A percentile compares a stretch with the other conserved stretches of the same genome.
These are phyloP conservation scores for Ciconia nigra DNA, from an alignment of 2,797 vertebrate genomes.

Conservation along the genomic window DNA sequence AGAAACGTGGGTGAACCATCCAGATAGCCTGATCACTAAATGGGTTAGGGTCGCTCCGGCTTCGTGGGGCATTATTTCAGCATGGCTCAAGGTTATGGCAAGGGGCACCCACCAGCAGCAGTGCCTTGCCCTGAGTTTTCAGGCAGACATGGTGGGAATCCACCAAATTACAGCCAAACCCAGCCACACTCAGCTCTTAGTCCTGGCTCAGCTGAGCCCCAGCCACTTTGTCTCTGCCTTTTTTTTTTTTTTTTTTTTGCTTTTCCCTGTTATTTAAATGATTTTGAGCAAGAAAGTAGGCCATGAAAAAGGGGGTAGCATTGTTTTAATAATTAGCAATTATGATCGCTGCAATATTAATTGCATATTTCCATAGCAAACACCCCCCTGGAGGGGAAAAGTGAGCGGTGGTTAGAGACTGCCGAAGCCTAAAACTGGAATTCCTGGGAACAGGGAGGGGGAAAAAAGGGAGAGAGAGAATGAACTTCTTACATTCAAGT, in stretches of 20 bases:
- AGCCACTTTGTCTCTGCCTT: not conserved
- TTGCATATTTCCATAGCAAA: conserved; percentile 90
- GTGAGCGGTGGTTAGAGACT: conserved; percentile 81
- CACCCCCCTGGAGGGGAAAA: conserved; percentile 82
- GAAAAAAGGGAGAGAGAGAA: conserved; percentile 73
- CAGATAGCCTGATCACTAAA: not conserved
- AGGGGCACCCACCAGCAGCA: fast-evolving
- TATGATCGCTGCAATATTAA: conserved; percentile 93
- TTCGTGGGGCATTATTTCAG: fast-evolving
- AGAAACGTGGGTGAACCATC: fast-evolving
- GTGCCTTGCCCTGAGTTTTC: not conserved
- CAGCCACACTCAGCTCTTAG: not conserved
- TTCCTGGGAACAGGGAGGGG: conserved; percentile 84
- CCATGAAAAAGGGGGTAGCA: conserved; percentile 88
- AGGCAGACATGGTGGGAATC: not conserved
- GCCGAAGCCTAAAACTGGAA: conserved; percentile 92
- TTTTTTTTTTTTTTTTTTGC: conserved; percentile 15
- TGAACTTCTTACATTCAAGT: conserved; percentile 83
- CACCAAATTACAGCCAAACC: not conserved
- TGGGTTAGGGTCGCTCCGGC: not conserved
- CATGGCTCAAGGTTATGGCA: not conserved
- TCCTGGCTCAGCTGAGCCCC: not conserved
- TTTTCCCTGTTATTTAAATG: conserved; percentile 81
- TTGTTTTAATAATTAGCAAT: conserved; percentile 98
- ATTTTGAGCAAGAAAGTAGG: conserved; percentile 96